phyloP scores from a whole-genome alignment of 2,113 vertebrate genomes.

The Syngnathoides biaculeatus region DNA sequence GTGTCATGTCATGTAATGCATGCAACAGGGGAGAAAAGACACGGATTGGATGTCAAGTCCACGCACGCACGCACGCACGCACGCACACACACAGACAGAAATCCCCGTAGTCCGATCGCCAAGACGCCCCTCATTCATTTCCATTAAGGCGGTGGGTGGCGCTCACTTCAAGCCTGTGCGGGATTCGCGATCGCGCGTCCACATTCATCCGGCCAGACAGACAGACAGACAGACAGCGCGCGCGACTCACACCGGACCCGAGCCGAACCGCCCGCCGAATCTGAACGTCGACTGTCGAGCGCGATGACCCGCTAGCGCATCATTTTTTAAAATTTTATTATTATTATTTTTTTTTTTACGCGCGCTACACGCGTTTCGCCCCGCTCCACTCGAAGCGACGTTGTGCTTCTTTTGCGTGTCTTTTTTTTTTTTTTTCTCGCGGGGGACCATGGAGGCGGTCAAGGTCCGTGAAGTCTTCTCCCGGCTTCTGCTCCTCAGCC shows the following conservation, averaged over 20 bases:
- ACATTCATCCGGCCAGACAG: slow-evolving; percentile 29
- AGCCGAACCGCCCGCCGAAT: slow-evolving; percentile 29
- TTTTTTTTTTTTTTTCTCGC: slow-evolving; percentile 18
- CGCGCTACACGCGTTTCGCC: slow-evolving; percentile 14
- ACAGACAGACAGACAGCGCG: slow-evolving; percentile 11
- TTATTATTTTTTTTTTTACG: no score
- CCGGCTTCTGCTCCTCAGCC: slow-evolving; percentile 59
- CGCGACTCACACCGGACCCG: slow-evolving; percentile 15
- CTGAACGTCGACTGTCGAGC: no score
- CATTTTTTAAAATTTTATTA: no score
- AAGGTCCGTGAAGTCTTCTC: slow-evolving; percentile 25
- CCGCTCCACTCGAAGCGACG: background rate
- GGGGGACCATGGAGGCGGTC: slow-evolving; percentile 49
- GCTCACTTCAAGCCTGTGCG: slow-evolving; percentile 34
- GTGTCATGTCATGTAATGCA: background rate
- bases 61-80: slow-evolving; percentile 1
- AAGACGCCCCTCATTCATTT: slow-evolving; percentile 26
- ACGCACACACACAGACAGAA: background rate
- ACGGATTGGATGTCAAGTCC: background rate
- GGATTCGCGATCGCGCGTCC: slow-evolving; percentile 26
- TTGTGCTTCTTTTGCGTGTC: slow-evolving; percentile 7
- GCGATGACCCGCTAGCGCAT: slow-evolving; percentile 54
- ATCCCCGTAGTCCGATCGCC: slow-evolving; percentile 23
- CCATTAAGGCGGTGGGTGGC: slow-evolving; percentile 59
- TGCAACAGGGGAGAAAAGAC: background rate